phyloP scores from a whole-genome alignment of 2,797 vertebrate species.

The Platyrinchus mystaceus region DNA sequence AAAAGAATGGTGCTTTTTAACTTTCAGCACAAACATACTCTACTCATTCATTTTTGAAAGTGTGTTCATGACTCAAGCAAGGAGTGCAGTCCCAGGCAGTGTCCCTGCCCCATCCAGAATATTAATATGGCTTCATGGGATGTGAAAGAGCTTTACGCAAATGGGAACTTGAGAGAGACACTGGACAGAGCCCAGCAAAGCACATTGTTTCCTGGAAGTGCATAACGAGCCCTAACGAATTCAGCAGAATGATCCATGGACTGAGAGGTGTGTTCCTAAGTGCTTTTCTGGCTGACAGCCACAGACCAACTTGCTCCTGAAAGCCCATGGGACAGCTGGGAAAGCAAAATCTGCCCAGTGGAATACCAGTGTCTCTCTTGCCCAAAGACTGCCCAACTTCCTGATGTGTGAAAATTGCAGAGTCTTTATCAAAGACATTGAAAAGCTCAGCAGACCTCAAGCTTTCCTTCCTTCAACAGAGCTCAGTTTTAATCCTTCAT shows the following conservation, averaged over 20 bases:
- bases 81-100: neutral
- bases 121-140: neutral
- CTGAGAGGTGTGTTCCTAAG: constrained; percentile 3
- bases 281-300: constrained; percentile 34
- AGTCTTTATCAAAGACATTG: neutral
- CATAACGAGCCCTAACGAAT: neutral
- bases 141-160: neutral
- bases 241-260: constrained; percentile 6
- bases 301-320: neutral
- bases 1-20: neutral
- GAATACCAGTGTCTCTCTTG: neutral
- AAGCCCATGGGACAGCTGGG: neutral
- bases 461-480: neutral
- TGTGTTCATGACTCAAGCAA: neutral
- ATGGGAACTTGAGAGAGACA: neutral
- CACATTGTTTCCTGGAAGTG: constrained; percentile 3
- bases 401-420: neutral
- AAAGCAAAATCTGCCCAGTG: neutral
- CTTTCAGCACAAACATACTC: neutral
- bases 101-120: neutral
- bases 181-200: neutral
- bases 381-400: neutral
- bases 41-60: neutral
- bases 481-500: neutral
- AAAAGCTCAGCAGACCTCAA: neutral